phyloP scores from a whole-genome alignment of 2,113 vertebrate species.

The Notechis scutatus region DNA sequence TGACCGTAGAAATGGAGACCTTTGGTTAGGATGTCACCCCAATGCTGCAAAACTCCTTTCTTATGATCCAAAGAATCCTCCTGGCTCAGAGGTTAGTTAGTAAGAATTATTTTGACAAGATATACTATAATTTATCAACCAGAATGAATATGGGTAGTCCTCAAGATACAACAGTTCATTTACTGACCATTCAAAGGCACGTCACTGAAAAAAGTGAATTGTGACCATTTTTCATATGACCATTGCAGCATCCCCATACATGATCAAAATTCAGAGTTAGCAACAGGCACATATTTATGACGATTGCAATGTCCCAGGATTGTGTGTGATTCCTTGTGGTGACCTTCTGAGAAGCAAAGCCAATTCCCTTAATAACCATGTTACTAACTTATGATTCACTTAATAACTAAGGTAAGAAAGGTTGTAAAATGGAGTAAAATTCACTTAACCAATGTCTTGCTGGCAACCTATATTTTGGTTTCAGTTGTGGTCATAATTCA shows the following conservation, averaged over 20 bases:
- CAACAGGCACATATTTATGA: background rate
- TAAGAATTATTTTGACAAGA: slow-evolving; percentile 26
- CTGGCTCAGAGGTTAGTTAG: slow-evolving; percentile 88
- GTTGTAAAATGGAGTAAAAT: too few relatives aligned
- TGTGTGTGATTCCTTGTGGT: background rate
- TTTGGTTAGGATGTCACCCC: slow-evolving; percentile 87
- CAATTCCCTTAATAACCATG: background rate
- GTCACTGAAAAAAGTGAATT: background rate
- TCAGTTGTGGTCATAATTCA: too few relatives aligned
- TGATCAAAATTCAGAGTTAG: background rate
- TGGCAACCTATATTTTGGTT: too few relatives aligned
- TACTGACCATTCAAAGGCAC: background rate
- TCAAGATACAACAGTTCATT: background rate
- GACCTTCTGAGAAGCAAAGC: background rate
- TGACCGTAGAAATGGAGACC: slow-evolving; percentile 80
- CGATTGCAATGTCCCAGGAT: background rate
- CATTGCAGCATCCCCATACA: background rate
- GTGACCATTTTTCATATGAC: background rate
- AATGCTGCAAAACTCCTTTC: slow-evolving; percentile 70
- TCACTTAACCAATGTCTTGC: too few relatives aligned
- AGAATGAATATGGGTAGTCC: background rate
- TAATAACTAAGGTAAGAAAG: too few relatives aligned
- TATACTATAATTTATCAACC: background rate
- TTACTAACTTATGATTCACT: background rate
- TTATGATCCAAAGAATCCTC: slow-evolving; percentile 70